Evolutionary conservation across 2,888 invertebrate species (phyloP), one percentile per base, ranked within the genome.

Genomic region (Phortica okadai): DNA sequence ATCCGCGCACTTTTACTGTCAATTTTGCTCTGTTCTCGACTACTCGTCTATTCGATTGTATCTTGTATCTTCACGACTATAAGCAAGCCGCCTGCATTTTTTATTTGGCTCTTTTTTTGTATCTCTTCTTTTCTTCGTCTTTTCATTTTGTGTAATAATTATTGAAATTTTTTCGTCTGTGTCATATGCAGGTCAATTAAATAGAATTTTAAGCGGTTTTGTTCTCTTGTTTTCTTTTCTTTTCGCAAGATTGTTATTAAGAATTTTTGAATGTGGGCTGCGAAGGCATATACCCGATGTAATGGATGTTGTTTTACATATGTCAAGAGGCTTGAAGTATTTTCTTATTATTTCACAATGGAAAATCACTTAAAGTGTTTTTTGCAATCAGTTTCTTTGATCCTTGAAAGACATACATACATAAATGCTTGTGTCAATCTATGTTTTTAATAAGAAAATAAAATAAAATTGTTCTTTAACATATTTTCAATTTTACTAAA

Each of bases 161-260:
- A 69, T 69, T 69, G 50, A 69, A 69, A 69, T 45, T 45, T 69
- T 69, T 45, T 45, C 50, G 45, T 69, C 50, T 69, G 69, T 69
- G 69, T 69, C 69, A 69, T 16, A 69, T 45, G 69, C 69, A 44
- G 69, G 69, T 69, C 69, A 69, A 69, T 69, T 69, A 45, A 69
- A 69, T 45, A 69, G 45, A 69, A 69, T 69, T 69, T 69, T 44
- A 69, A 45, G 16, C 41, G 50, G 8, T 50, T 6, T 50, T 50
- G 10, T 50, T 11, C 14, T 50, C 50, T 14, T 11, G 2, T 50
- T 50, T 6, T 50, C 0, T 14, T 50, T 50, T 4, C 33, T 33
- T 5, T 33, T 33, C 3, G 4, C 4, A 33, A 33, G 0, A 33
- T 33, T 33, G 0, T 6, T 50, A 8, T 50, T 1, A 50, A 50